Evolutionary conservation across 35 echinoderm and acorn worm genomes (phyloP).

Genomic region (Ptychodera flava): DNA sequence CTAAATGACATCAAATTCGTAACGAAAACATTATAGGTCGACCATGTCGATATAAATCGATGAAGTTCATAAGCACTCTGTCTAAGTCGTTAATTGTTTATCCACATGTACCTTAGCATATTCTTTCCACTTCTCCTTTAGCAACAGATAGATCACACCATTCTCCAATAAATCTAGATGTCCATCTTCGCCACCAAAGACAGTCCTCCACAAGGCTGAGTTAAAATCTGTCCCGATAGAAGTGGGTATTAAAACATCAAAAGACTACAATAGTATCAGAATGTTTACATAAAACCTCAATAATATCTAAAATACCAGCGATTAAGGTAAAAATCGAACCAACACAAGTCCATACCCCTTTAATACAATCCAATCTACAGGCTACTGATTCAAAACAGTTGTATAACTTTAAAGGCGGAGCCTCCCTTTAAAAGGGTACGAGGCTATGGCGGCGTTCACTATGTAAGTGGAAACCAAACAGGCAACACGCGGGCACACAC

Average conservation of each 20-base stretch:
- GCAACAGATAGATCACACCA: slow-evolving; percentile 59
- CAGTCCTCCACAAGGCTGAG: slow-evolving; percentile 65
- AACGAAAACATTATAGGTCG: too few relatives aligned
- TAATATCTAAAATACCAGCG: background rate
- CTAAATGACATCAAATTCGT: too few relatives aligned
- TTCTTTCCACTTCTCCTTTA: slow-evolving; percentile 74
- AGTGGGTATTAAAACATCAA: background rate
- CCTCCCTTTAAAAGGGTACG: too few relatives aligned
- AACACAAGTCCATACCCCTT: background rate
- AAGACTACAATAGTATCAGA: too few relatives aligned
- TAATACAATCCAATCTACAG: background rate
- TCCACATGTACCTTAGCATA: slow-evolving; percentile 81
- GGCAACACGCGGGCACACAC: too few relatives aligned
- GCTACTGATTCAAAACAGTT: too few relatives aligned
- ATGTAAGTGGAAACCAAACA: too few relatives aligned
- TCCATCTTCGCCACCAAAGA: slow-evolving; percentile 36
- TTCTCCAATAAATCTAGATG: slow-evolving; percentile 90
- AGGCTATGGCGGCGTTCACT: too few relatives aligned
- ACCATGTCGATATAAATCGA: too few relatives aligned
- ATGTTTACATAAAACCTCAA: background rate
- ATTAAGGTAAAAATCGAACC: background rate
- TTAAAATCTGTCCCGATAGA: slow-evolving; percentile 49
- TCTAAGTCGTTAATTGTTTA: too few relatives aligned
- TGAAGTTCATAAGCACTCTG: too few relatives aligned
- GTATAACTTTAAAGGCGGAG: too few relatives aligned